Base-by-base conservation (phyloP, 2,888 invertebrate genomes). In the Venusia cambrica region DNA sequence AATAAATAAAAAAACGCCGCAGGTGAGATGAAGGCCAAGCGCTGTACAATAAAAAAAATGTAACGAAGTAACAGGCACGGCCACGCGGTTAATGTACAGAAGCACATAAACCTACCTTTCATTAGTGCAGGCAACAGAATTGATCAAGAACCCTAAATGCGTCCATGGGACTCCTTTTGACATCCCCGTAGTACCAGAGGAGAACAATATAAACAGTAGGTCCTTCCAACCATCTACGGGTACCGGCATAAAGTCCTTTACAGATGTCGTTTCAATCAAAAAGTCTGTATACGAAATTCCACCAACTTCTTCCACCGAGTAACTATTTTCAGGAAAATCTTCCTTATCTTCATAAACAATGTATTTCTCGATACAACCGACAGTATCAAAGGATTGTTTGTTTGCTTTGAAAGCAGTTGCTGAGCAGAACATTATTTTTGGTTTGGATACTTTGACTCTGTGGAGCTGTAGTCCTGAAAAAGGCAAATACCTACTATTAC, bases 161-260 rank as follows among this genome's bases (percentile, higher is more conserved):
- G 60, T 62, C n/a, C 54, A 27, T 1, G 57, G 62, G 0, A 59
- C 37, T 1, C 61, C 65, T 32, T 66, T 66, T 0, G 66, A 57
- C 11, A 64, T 14, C 0, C 67, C 66, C 2, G 64, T 63, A 0
- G 67, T 68, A 0, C 66, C 67, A 2, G 67, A 65, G 0, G 66
- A 63, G 34, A 38, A 62, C 1, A 60, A 7, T 3, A 62, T 51
- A 1, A 62, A 29, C 1, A 45, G 33, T 0, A 26, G 3, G 12
- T 64, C 62, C 1, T 46, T 38, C 51, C 48, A 54, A 2, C 64
- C 64, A 0, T 54, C 43, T 0, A 63, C 62, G 0, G 53, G 44
- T 0, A 41, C 38, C 0, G 56, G 38, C 2, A 33, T 1, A 13
- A 62, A 63, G 1, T 57, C 52, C 1, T 45, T 45, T 0, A 54